Conservation (phyloP, 1,140 invertebrate species). For the Latrodectus geometricus region DNA sequence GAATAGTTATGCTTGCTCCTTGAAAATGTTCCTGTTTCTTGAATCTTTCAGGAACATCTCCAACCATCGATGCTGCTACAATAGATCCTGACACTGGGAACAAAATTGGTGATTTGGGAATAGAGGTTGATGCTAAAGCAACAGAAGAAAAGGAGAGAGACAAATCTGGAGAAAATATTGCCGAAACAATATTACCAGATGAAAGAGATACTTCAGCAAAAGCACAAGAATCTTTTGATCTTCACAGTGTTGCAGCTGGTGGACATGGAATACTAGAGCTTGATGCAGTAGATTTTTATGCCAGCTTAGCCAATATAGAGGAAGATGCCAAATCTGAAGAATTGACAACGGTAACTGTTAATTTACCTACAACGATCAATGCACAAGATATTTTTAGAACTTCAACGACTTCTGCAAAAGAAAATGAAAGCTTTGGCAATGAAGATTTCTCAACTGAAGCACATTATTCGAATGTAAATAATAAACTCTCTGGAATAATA, state of each 20-base stretch:
- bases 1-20: slow-evolving; percentile 57
- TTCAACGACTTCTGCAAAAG: not conserved
- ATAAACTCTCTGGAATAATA: not conserved
- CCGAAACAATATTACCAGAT: not conserved
- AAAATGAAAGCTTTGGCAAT: not conserved
- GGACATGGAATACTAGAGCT: slow-evolving; percentile 10
- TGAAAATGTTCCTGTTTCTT: slow-evolving; percentile 62
- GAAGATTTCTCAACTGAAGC: not conserved
- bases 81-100: slow-evolving; percentile 14
- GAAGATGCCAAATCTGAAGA: slow-evolving; percentile 1
- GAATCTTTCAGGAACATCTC: slow-evolving; percentile 61
- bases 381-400: slow-evolving; percentile 13
- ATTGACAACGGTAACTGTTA: slow-evolving; percentile 24
- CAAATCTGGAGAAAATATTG: not conserved
- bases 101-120: not conserved
- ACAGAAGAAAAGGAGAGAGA: slow-evolving; percentile 11
- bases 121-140: not conserved
- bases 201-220: not conserved
- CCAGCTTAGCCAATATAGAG: slow-evolving; percentile 40
- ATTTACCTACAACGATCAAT: slow-evolving; percentile 40
- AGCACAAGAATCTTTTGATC: not conserved
- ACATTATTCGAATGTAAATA: not conserved
- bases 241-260: not conserved
- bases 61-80: slow-evolving; percentile 22
- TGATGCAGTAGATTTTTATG: slow-evolving; percentile 28